Evolutionary conservation across 2,797 vertebrate species (phyloP), one percentile per base, ranked within the genome.

Genomic region (Clamator glandarius): DNA sequence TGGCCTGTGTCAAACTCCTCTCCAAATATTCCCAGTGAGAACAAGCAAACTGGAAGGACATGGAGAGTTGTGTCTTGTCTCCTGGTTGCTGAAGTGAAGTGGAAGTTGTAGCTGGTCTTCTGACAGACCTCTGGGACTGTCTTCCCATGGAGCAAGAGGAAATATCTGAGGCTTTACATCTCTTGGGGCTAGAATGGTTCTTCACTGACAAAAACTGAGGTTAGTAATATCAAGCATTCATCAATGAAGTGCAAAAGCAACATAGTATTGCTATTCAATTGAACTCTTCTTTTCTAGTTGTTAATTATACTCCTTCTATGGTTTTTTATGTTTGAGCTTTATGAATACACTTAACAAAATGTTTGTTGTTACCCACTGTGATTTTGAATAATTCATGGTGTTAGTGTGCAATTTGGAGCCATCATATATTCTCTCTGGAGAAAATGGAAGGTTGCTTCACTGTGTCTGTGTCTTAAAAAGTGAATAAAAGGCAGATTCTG

Each of bases 281-380:
- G 18, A 87, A 63, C 26, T 75, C 42, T 58, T 90, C 26, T 75
- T 42, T 58, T 90, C 51, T 64, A 36, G 20, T 78, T 77, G 39
- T 55, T 94, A 76, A 79, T 91, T 84, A 29, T 20, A 46, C 9
- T 91, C 29, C 41, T 81, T 26, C 20, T 83, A 18, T 51, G 26
- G n/a, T 1, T 55, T 90, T 84, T 92, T 36, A 62, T 77, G 35
- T 70, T 82, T 72, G 67, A 80, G 41, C 42, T 80, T 28, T 54
- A 39, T 87, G 64, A 35, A 89, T 93, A 48, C 0, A 0, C 35
- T 35, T 55, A 78, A 63, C 52, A 79, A 81, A 92, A 89, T 91
- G 57, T 85, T 94, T 87, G 61, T 46, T 89, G 46, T 61, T 93
- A 89, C 86, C 64, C 93, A 70, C 78, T 95, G 75, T 58, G 78